These are phyloP conservation scores for Melospiza melodia DNA, from an alignment of 2,113 vertebrate species.

Conservation along the genomic window DNA sequence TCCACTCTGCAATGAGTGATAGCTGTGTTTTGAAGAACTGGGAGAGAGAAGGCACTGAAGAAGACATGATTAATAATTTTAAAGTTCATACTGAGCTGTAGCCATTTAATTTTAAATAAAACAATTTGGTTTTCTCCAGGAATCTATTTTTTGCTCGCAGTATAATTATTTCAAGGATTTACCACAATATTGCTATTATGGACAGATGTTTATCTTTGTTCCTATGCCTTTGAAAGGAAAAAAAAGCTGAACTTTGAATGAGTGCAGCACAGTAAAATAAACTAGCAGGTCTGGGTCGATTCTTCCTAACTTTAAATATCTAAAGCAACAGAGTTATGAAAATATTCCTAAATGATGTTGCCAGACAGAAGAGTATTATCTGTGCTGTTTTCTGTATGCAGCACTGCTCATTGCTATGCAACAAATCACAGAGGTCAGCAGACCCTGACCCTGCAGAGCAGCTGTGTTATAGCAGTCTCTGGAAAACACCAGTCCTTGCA, in stretches of 20 bases:
- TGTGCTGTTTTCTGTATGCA: not conserved
- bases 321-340: conserved; percentile 34
- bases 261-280: conserved; percentile 3
- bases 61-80: not conserved
- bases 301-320: conserved; percentile 11
- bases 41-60: not conserved
- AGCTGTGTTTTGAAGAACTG: conserved; percentile 28
- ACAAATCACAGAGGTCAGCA: conserved; percentile 11
- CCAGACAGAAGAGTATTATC: conserved; percentile 14
- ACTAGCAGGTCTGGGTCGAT: not conserved
- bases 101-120: conserved; percentile 14
- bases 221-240: not conserved
- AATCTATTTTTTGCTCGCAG: not conserved
- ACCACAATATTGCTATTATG: not conserved
- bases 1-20: conserved; percentile 19
- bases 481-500: not conserved
- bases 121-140: not conserved
- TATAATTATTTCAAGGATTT: conserved; percentile 10
- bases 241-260: not conserved
- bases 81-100: not conserved
- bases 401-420: conserved; percentile 8
- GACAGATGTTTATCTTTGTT: conserved; percentile 2
- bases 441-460: not conserved
- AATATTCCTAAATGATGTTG: conserved; percentile 26
- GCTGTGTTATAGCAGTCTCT: not conserved